Evolutionary conservation across 2,797 vertebrate species (phyloP).

Genomic region (Momotus momota): DNA sequence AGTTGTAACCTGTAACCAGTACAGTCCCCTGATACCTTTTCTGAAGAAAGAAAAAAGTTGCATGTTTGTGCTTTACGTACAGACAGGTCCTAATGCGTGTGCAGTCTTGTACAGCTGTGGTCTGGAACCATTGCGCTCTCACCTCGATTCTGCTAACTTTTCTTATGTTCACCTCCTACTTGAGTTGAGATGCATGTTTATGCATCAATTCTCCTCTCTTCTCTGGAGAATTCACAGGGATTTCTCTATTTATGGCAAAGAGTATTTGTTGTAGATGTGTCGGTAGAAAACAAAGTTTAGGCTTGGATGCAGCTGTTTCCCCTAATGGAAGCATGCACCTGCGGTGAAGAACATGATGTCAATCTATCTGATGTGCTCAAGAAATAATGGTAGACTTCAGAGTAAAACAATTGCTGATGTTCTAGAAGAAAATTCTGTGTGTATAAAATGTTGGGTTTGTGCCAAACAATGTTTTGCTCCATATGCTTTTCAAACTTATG

Average conservation of each 20-base stretch:
- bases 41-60: background rate
- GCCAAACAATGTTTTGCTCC: background rate
- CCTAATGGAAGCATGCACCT: accelerated
- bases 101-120: background rate
- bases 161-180: background rate
- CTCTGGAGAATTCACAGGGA: background rate
- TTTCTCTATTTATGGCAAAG: background rate
- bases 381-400: background rate
- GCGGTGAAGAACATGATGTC: accelerated
- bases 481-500: background rate
- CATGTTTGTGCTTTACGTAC: background rate
- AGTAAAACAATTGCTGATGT: background rate
- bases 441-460: background rate
- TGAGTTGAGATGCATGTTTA: background rate
- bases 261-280: background rate
- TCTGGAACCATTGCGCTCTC: background rate
- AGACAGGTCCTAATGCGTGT: background rate
- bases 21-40: background rate
- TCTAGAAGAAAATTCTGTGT: background rate
- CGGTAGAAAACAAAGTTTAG: background rate
- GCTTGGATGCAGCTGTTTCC: background rate
- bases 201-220: background rate
- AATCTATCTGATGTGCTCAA: background rate
- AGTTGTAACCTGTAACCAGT: background rate
- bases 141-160: background rate